A percentile compares a stretch with the other conserved stretches of the same genome.
Evolutionary conservation across 2,797 vertebrate species (phyloP).

Genomic region (Periparus ater): DNA sequence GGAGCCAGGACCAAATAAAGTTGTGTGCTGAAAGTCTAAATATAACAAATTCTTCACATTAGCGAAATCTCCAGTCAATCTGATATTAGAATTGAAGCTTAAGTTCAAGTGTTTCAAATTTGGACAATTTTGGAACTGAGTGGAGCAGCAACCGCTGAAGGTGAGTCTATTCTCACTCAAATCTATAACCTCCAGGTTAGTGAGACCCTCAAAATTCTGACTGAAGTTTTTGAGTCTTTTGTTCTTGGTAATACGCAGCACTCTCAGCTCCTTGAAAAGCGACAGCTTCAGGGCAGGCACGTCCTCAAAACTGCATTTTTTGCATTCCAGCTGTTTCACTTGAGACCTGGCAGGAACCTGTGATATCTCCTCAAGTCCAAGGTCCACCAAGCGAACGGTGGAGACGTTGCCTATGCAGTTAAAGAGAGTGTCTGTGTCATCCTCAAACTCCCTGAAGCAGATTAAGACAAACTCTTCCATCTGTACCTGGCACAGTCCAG

Average conservation of each 20-base stretch:
- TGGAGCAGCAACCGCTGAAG: conserved; percentile 48
- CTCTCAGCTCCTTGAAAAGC: conserved; percentile 63
- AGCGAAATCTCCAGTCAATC: conserved; percentile 41
- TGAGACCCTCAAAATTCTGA: background rate
- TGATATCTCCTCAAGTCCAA: background rate
- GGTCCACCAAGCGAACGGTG: conserved; percentile 57
- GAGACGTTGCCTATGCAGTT: conserved; percentile 67
- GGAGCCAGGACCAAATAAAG: conserved; percentile 32
- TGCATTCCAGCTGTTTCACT: conserved; percentile 61
- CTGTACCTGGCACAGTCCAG: conserved; percentile 71
- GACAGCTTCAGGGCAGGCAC: conserved; percentile 35
- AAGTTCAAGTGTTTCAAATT: conserved; percentile 77
- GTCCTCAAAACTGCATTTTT: background rate
- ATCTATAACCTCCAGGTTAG: conserved; percentile 69
- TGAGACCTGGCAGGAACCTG: background rate
- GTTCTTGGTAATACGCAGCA: conserved; percentile 59
- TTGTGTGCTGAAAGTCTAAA: conserved; percentile 76
- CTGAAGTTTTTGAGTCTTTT: background rate
- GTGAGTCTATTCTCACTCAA: conserved; percentile 74
- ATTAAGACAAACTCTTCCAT: conserved; percentile 72
- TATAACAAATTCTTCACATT: conserved; percentile 53
- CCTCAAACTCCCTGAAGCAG: fast-evolving
- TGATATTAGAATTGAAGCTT: conserved; percentile 75
- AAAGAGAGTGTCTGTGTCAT: conserved; percentile 20
- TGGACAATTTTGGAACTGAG: background rate